Evolutionary conservation across 2,888 invertebrate species (phyloP).

Genomic region (Lasioglossum marginatum): DNA sequence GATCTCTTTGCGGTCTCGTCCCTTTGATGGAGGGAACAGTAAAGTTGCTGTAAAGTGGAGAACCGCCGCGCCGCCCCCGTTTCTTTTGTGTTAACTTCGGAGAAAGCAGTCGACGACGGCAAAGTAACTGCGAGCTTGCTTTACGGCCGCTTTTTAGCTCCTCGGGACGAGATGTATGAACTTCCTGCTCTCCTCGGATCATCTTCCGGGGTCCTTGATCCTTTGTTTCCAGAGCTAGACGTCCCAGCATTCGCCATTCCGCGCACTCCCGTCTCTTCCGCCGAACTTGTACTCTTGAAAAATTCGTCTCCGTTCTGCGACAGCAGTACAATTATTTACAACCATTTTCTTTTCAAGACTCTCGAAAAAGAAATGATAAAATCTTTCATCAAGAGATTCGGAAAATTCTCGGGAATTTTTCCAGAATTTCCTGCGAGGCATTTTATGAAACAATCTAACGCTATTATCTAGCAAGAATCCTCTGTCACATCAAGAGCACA

Average conservation of each 20-base stretch:
- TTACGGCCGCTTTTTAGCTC: constrained; percentile 18
- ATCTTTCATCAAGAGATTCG: background rate
- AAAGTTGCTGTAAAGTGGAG: constrained; percentile 17
- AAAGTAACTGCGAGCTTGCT: constrained; percentile 8
- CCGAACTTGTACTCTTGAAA: background rate
- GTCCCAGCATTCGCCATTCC: background rate
- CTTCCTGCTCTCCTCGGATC: constrained; percentile 3
- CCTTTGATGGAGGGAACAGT: background rate
- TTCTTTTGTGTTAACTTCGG: constrained; percentile 24
- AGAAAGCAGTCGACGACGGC: background rate
- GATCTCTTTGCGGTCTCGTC: constrained; percentile 11
- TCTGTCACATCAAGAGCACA: background rate
- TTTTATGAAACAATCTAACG: background rate
- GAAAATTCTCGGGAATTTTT: background rate
- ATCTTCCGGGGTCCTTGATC: constrained; percentile 10
- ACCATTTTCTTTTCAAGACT: background rate
- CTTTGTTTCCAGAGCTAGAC: background rate
- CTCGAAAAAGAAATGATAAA: background rate
- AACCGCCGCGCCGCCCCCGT: constrained; percentile 1
- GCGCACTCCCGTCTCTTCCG: background rate
- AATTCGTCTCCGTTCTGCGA: background rate
- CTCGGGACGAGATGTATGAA: constrained; percentile 7
- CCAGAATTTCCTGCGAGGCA: background rate
- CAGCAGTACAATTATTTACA: background rate
- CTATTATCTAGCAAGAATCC: background rate